phyloP scores from a whole-genome alignment of 2,797 vertebrate genomes.

The Paratrypauchen microcephalus region DNA sequence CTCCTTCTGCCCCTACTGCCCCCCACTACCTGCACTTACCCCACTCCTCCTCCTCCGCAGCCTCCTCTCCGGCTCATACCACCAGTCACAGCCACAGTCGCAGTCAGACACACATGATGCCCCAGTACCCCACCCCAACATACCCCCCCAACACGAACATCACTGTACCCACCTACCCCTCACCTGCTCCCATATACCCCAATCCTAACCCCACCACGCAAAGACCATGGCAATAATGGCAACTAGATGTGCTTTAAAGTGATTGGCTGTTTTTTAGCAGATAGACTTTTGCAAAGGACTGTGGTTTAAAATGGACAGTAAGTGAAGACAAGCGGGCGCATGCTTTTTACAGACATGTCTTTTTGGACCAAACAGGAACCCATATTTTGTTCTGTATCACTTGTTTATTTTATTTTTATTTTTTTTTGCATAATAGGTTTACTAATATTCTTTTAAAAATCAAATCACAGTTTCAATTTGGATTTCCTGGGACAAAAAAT shows the following conservation, averaged over 20 bases:
- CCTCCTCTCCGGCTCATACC: slow-evolving; percentile 47
- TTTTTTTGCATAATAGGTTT: not conserved
- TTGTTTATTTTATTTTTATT: not conserved
- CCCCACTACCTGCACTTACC: slow-evolving; percentile 69
- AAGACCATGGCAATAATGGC: slow-evolving; percentile 67
- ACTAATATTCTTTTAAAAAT: not conserved
- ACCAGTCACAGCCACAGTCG: slow-evolving; percentile 23
- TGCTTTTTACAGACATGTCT: slow-evolving; percentile 31
- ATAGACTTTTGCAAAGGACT: slow-evolving; percentile 6
- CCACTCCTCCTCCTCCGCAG: slow-evolving; percentile 44
- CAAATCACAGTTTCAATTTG: not conserved
- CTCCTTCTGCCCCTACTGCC: slow-evolving; percentile 60
- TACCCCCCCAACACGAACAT: slow-evolving; percentile 62
- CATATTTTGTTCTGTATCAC: slow-evolving; percentile 6
- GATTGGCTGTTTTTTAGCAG: not conserved
- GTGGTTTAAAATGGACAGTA: not conserved
- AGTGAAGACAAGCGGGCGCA: slow-evolving; percentile 27
- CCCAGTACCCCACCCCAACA: slow-evolving; percentile 62
- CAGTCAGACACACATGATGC: slow-evolving; percentile 49
- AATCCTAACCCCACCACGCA: slow-evolving; percentile 65
- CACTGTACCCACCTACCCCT: slow-evolving; percentile 44
- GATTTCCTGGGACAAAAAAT: not conserved
- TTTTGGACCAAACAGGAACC: slow-evolving; percentile 25
- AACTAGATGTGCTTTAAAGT: not conserved
- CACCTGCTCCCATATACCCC: slow-evolving; percentile 63